Base-by-base conservation (phyloP, 2,797 vertebrate species). In the Acanthis flammea region DNA sequence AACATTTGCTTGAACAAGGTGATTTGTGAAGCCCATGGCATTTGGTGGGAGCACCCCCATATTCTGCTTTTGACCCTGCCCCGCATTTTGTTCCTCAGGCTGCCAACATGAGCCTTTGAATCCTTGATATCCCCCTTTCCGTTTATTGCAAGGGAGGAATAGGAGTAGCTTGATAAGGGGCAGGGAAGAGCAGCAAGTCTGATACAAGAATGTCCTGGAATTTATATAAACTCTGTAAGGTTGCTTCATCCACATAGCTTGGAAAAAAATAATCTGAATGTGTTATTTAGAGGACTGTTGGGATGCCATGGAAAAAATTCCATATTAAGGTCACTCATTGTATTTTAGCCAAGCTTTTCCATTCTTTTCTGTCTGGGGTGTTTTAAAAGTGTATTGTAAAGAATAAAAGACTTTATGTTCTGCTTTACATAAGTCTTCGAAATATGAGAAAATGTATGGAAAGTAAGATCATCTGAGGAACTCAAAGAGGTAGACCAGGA, bases 331-430 rank as follows among this genome's bases (percentile, higher is more conserved):
- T 90, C 62, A 77, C 55, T 80, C 2, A 4, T 16, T 90, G 75
- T 91, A 44, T 86, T 80, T 89, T n/a, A 90, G 88, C 91, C 71
- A 84, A 76, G 28, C 10, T 86, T 90, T 93, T 89, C 47, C 22
- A 13, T 88, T 61, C 54, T 83, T 39, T 90, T 47, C 51, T 88
- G 66, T 81, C 84, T 78, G 28, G 48, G 18, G 55, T 41, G 19
- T 67, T 91, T 94, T 88, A 70, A 86, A 94, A 95, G 62, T 37
- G 30, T 12, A 5, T 67, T 51, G 33, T 81, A 75, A 88, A 90
- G 51, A 75, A 68, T 48, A 62, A 94, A 81, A 41, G n/a, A 41
- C 58, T 71, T 74, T 51, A 44, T 68, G 9, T 80, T 88, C 72
- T 61, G 19, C 39, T 95, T 84, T 80, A 65, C 63, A 33, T 62